Conservation (phyloP, 1,140 invertebrate genomes). For the Drosophila jambulina region DNA sequence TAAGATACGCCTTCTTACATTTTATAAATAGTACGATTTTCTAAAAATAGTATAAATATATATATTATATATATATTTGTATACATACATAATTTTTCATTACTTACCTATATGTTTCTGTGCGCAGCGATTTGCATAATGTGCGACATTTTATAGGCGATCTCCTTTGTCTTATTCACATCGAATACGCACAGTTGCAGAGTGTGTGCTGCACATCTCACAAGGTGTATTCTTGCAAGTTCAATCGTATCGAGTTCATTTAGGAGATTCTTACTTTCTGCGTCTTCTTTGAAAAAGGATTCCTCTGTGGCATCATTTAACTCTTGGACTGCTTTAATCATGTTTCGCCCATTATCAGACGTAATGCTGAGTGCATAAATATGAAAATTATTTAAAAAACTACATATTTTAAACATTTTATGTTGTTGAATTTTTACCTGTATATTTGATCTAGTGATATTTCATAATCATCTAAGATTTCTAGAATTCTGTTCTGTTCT, state of each 20-base stretch:
- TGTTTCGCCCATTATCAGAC: constrained; percentile 34
- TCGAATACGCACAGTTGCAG: constrained; percentile 35
- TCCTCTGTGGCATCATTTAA: constrained; percentile 29
- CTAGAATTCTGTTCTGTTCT: constrained; percentile 19
- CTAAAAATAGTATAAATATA: too few relatives aligned
- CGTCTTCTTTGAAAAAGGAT: constrained; percentile 23
- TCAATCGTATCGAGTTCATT: constrained; percentile 23
- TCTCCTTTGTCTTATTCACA: constrained; percentile 30
- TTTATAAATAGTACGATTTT: too few relatives aligned
- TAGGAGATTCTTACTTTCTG: constrained; percentile 28
- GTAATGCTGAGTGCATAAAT: constrained; percentile 29
- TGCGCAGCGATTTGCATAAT: constrained; percentile 28
- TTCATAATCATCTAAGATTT: constrained; percentile 27
- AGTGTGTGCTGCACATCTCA: constrained; percentile 31
- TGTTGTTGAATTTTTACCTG: constrained; percentile 26
- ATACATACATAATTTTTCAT: constrained; percentile 15
- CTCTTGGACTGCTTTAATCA: constrained; percentile 30
- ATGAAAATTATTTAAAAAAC: constrained; percentile 10
- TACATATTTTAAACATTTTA: constrained; percentile 5
- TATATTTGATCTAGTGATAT: constrained; percentile 27
- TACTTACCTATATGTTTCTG: constrained; percentile 33
- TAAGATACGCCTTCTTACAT: too few relatives aligned
- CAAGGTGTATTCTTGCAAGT: constrained; percentile 26
- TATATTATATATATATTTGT: constrained; percentile 1
- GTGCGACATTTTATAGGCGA: constrained; percentile 32